These are phyloP conservation scores for Heterodera schachtii DNA, from an alignment of 1,140 invertebrate genomes.

Conservation along the genomic window DNA sequence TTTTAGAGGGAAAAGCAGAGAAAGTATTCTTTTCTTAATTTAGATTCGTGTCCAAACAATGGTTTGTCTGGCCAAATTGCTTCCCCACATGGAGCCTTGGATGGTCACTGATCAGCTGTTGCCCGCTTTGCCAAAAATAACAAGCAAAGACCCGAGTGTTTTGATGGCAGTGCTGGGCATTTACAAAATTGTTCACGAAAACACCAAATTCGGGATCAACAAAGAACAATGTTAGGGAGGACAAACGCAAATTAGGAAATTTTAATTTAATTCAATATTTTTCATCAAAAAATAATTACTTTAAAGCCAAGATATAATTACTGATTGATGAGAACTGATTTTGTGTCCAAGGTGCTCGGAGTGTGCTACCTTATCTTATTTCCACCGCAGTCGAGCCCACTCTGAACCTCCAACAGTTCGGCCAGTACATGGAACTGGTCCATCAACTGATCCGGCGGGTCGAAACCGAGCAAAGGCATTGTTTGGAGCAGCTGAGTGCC, in stretches of 20 bases:
- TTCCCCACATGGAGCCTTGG: slow-evolving; percentile 94
- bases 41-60: slow-evolving; percentile 88
- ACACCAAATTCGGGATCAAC: slow-evolving; percentile 87
- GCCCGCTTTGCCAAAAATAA: slow-evolving; percentile 87
- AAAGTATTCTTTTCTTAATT: slow-evolving; percentile 37
- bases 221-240: slow-evolving; percentile 69
- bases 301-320: too few species aligned
- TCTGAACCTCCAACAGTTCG: slow-evolving; percentile 85
- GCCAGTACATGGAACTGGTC: slow-evolving; percentile 80
- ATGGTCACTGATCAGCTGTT: slow-evolving; percentile 90
- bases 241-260: too few species aligned
- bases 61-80: slow-evolving; percentile 86
- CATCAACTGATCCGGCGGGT: slow-evolving; percentile 86
- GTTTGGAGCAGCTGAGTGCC: slow-evolving; percentile 85
- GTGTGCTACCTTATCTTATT: slow-evolving; percentile 90
- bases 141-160: slow-evolving; percentile 88
- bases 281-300: too few species aligned
- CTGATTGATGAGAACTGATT: too few species aligned
- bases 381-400: slow-evolving; percentile 89
- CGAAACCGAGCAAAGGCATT: slow-evolving; percentile 83
- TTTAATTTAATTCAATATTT: too few species aligned
- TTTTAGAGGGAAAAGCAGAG: too few species aligned
- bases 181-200: slow-evolving; percentile 84
- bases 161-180: slow-evolving; percentile 90
- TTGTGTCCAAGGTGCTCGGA: slow-evolving; percentile 75